These are phyloP conservation scores for Pycnonotus jocosus DNA, from an alignment of 2,113 vertebrate genomes.

Conservation along the genomic window DNA sequence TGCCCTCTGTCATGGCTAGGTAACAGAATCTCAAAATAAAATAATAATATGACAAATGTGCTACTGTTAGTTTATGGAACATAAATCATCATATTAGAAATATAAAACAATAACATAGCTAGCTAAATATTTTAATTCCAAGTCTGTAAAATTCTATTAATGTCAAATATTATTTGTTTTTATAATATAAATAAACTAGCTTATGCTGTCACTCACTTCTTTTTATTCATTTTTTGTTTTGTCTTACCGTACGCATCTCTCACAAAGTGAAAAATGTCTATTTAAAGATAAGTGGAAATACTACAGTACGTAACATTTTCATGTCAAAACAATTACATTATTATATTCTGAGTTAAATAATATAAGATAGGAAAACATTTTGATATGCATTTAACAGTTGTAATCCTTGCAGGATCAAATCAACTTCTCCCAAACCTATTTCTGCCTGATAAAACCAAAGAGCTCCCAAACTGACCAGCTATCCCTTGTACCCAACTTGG, in stretches of 20 bases:
- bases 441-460: not conserved
- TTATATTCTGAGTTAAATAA: constrained; percentile 76
- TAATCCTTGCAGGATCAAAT: constrained; percentile 63
- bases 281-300: constrained; percentile 76
- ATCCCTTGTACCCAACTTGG: not conserved
- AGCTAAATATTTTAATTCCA: constrained; percentile 36
- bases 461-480: not conserved
- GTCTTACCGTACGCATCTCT: constrained; percentile 65
- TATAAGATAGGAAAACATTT: constrained; percentile 76
- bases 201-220: constrained; percentile 65
- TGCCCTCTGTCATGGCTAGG: not conserved
- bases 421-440: constrained; percentile 49
- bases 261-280: constrained; percentile 70
- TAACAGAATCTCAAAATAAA: not conserved
- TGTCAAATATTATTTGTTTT: constrained; percentile 62
- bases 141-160: constrained; percentile 49
- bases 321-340: constrained; percentile 82
- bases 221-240: constrained; percentile 71
- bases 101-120: not conserved
- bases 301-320: constrained; percentile 64
- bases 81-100: not conserved
- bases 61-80: not conserved
- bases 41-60: not conserved
- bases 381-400: constrained; percentile 72
- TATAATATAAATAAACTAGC: constrained; percentile 67